phyloP scores from a whole-genome alignment of 2,888 invertebrate genomes.

The Ochropleura leucogaster region DNA sequence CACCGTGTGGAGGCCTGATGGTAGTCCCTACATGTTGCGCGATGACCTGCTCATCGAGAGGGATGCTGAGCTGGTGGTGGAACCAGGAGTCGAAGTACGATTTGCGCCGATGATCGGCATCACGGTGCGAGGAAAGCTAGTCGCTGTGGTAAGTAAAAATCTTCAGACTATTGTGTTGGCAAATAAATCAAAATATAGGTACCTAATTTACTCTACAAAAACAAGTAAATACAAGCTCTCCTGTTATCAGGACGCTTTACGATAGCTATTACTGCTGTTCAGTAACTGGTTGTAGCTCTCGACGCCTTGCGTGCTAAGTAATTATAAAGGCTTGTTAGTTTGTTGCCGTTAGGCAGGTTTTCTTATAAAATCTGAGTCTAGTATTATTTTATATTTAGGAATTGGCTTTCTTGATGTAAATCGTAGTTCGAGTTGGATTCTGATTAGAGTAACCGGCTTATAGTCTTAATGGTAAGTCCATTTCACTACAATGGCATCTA shows the following conservation, averaged over 20 bases:
- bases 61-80: constrained; percentile 95
- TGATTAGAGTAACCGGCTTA: constrained; percentile 40
- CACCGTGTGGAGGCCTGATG: constrained; percentile 88
- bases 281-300: constrained; percentile 30
- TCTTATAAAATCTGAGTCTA: constrained; percentile 4
- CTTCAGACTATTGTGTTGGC: constrained; percentile 31
- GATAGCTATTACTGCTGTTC: constrained; percentile 34
- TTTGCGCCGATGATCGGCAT: constrained; percentile 98
- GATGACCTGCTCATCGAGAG: constrained; percentile 95
- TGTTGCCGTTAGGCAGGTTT: constrained; percentile 31
- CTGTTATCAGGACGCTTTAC: neutral
- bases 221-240: constrained; percentile 11
- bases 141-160: constrained; percentile 94
- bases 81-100: constrained; percentile 96
- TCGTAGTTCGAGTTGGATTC: constrained; percentile 50
- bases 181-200: neutral
- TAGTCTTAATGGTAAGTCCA: constrained; percentile 9
- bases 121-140: constrained; percentile 96
- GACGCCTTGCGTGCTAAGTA: constrained; percentile 44
- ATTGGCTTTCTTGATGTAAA: constrained; percentile 5
- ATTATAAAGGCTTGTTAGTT: constrained; percentile 39
- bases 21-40: constrained; percentile 94
- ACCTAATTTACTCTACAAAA: neutral
- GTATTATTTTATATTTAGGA: constrained; percentile 24
- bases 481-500: constrained; percentile 8